Evolutionary conservation across 2,113 vertebrate genomes (phyloP).

Genomic region (Zosterops hypoxanthus): DNA sequence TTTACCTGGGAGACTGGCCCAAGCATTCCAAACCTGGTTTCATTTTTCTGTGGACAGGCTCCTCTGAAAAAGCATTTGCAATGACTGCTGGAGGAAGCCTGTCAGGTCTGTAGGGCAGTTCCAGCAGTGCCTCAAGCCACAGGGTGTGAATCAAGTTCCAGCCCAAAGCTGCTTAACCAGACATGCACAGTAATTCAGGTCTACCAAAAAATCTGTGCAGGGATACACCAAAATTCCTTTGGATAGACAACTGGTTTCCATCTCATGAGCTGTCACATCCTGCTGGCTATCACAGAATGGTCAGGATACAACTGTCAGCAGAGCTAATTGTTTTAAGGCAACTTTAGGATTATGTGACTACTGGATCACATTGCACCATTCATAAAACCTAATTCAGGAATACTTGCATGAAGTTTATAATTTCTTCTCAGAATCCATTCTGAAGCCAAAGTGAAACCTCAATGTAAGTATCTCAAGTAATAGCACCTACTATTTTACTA

Average conservation of each 20-base stretch:
- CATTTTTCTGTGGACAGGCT: background rate
- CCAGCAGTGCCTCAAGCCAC: background rate
- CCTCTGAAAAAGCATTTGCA: background rate
- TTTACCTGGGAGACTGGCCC: background rate
- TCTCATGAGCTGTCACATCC: rapidly evolving
- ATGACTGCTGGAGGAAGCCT: background rate
- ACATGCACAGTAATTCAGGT: background rate
- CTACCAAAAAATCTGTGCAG: background rate
- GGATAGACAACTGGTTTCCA: background rate
- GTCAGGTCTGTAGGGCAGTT: background rate
- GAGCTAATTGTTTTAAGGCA: background rate
- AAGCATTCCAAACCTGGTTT: background rate
- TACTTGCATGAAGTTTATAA: background rate
- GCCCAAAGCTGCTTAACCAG: background rate
- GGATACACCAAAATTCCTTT: background rate
- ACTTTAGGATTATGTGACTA: background rate
- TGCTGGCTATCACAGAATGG: background rate
- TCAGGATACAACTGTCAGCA: background rate
- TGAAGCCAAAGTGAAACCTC: background rate
- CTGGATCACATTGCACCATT: background rate
- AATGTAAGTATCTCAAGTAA: background rate
- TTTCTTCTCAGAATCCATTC: background rate
- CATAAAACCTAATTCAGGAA: background rate
- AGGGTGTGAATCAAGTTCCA: background rate
- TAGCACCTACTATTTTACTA: background rate